Base-by-base conservation (phyloP, 2,113 vertebrate genomes). In the Garra rufa region DNA sequence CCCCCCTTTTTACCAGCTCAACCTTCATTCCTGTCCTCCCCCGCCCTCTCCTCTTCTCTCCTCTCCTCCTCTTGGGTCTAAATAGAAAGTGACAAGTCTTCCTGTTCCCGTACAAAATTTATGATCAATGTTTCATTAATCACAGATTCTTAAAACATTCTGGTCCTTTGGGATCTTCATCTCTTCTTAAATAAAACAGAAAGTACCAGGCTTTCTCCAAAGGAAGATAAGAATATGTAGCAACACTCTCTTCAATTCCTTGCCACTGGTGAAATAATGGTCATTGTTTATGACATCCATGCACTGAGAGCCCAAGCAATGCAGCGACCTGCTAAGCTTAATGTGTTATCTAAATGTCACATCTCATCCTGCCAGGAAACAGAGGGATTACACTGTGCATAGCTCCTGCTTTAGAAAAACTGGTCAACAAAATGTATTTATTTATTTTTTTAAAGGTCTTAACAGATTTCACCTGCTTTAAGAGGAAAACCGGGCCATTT, bases 51-150 rank as follows among this genome's bases (percentile, higher is more conserved):
- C 90, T 67, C 76, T 61, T 30, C 90, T 69, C 70, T 86, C 78
- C 85, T 88, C 87, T 55, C 63, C 83, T 92, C 82, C 78, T 91
- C 90, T 90, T 87, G 85, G 90, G 89, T 82, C 90, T 85, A 93
- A 94, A 94, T 91, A 89, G 71, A 92, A 90, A 93, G 91, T 93
- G 92, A 93, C 94, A 94, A 87, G 85, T 88, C 92, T 93, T 95
- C 92, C 92, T 92, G 90, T 93, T 92, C 88, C 82, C 83, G 86
- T 92, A 90, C 89, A 94, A 94, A 93, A 93, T 93, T 89, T 82
- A 94, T 92, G 92, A 94, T 94, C 90, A 93, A 93, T 94, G 91
- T 92, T 93, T 92, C 90, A 94, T 94, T 94, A 92, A 94, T 93
- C 90, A 93, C 88, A 76, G 81, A 86, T 91, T 93, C 89, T 83